Conservation (phyloP, 2,113 vertebrate genomes). For the Pavo muticus region DNA sequence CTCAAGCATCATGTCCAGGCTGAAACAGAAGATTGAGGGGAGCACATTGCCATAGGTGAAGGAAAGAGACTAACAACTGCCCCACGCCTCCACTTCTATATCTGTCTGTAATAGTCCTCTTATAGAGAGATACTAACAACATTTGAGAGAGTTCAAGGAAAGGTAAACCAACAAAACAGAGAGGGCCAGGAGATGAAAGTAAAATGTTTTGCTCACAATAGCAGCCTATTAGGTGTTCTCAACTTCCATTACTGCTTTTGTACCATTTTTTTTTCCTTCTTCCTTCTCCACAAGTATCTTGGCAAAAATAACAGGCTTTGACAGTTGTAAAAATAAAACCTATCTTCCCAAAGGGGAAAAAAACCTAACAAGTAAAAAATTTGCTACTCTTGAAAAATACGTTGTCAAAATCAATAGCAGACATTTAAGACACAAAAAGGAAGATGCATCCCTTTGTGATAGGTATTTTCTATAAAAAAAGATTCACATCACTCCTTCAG, state of each 20-base stretch:
- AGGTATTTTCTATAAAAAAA: neutral
- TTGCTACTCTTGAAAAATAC: neutral
- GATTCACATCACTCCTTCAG: neutral
- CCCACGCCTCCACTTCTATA: neutral
- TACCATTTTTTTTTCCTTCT: neutral
- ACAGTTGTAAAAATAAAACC: conserved; percentile 2
- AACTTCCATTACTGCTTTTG: neutral
- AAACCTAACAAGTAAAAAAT: neutral
- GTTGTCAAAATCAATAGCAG: neutral
- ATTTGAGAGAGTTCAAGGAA: neutral
- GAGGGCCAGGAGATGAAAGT: neutral
- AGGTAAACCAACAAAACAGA: neutral
- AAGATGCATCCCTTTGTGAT: neutral
- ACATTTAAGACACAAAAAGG: neutral
- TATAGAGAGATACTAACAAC: neutral
- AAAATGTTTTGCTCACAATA: neutral
- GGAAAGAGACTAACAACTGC: neutral
- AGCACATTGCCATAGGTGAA: neutral
- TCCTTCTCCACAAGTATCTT: neutral
- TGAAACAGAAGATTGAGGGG: neutral
- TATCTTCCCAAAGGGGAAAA: neutral
- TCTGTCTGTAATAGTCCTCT: neutral
- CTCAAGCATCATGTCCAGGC: neutral
- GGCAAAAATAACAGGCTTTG: conserved; percentile 3
- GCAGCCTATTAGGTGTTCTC: neutral